Evolutionary conservation across 1,140 invertebrate genomes (phyloP), one percentile per base, ranked within the genome.

Genomic region (Trinorchestia longiramus): DNA sequence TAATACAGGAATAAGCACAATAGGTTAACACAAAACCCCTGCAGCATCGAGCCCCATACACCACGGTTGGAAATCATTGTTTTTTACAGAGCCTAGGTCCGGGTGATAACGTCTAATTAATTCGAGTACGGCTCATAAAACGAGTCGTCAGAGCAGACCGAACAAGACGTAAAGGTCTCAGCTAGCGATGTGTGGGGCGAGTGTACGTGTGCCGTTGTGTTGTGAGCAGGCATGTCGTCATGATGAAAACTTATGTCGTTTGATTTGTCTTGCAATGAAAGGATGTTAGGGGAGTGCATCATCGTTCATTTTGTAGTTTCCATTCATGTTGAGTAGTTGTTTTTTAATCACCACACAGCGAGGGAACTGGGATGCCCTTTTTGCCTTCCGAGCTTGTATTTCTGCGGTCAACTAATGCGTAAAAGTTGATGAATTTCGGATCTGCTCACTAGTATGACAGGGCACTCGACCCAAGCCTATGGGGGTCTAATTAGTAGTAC

Each of bases 81-180:
- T 94, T 94, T 91, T 45, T 19, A 40, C 19, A 45, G 92, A 19
- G 11, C 92, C 15, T 47, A 11, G 43, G 43, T 94, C 41, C 41
- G 40, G 43, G 92, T 40, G 44, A 94, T 94, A 94, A n/a, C 6
- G 43, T 94, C 92, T 94, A 45, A 94, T 94, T 94, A 94, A 94
- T 94, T 94, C 92, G 44, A 94, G 44, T 43, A 45, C 41, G 8
- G 40, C 43, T 94, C 92, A 94, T 94, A 94, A 94, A 94, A 94
- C 92, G 92, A 40, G 44, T 94, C 92, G 92, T 94, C 41, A n/a
- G 43, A 44, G 92, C 6, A 11, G 43, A 44, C 47, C 36, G 41
- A 94, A 94, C 92, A 94, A 47, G 92, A 40, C 43, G 92, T 94
- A 43, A 94, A 94, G 92, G 41, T 44, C 88, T 47, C 44, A 11